Evolutionary conservation across 2,888 invertebrate genomes (phyloP), one percentile per base, ranked within the genome.

Genomic region (Parnassius mnemosyne): DNA sequence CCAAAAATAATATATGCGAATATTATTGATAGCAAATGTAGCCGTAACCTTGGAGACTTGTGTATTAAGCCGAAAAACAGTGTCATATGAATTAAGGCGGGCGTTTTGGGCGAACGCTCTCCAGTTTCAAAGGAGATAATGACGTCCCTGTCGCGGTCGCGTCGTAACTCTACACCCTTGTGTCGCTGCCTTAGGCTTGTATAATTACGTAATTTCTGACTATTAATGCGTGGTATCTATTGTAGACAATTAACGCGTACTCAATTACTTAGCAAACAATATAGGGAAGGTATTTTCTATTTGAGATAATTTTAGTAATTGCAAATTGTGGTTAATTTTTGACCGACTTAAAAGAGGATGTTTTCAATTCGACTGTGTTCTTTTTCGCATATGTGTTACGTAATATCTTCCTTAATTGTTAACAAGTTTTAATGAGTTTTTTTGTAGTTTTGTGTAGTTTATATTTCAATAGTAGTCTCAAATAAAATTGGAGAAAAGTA

Each of bases 41-140:
- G 20, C 20, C n/a, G 42, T 53, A 62, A 62, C 54, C 58, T 63
- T 63, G 54, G 57, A 10, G 53, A 53, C 13, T 10, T 42, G 13
- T 49, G 13, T 49, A n/a, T 10, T 16, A 13, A 13, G 47, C 53
- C 11, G 50, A 57, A 63, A 63, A 63, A 44, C 49, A 25, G 47
- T 54, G 54, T 53, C 44, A 54, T 46, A 50, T 62, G 62, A 58
- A 63, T 60, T 55, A 55, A 55, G 60, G 55, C 49, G 57, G 52
- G 49, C 13, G 49, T 25, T 44, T 54, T 50, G 43, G 62, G 54
- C 50, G 49, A 13, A 50, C 60, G 50, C 51, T 54, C 62, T 63
- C 58, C 50, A 54, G 50, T 63, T 50, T 63, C 62, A 63, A 58
- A 63, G 49, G 62, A 58, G 62, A 54, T 63, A 63, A 63, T 63